These are phyloP conservation scores for Setipinna tenuifilis DNA, from an alignment of 2,797 vertebrate genomes.

Conservation along the genomic window DNA sequence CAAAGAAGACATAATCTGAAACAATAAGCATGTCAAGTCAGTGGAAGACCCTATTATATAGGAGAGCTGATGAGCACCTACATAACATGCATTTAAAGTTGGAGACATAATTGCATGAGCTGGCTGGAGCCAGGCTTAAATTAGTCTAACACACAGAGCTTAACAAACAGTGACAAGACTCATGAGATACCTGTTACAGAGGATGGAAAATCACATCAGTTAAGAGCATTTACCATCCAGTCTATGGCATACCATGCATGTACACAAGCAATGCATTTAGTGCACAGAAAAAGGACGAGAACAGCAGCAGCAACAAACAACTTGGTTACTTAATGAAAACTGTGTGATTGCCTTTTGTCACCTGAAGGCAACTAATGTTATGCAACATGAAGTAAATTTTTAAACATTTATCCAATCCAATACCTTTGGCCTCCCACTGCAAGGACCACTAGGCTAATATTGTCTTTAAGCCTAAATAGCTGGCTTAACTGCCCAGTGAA, in stretches of 20 bases:
- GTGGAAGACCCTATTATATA: not conserved
- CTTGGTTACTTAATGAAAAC: not conserved
- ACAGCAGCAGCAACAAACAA: not conserved
- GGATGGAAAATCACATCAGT: constrained; percentile 5
- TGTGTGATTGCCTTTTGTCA: not conserved
- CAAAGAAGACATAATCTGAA: constrained; percentile 98
- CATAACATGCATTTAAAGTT: constrained; percentile 8
- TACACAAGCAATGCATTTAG: not conserved
- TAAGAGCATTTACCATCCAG: not conserved
- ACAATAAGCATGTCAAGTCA: constrained; percentile 44
- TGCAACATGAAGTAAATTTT: not conserved
- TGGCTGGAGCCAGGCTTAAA: not conserved
- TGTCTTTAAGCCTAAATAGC: not conserved
- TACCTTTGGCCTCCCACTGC: not conserved
- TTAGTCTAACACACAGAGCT: not conserved
- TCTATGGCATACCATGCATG: not conserved
- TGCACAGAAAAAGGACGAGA: not conserved
- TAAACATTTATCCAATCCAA: not conserved
- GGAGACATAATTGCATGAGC: not conserved
- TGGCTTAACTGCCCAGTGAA: not conserved
- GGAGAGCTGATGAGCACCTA: not conserved
- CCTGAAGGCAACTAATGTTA: not conserved
- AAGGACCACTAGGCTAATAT: not conserved
- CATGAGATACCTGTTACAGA: constrained; percentile 18
- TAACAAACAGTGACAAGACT: constrained; percentile 16